Conservation (phyloP, 2,113 vertebrate species). For the Diadophis punctatus region DNA sequence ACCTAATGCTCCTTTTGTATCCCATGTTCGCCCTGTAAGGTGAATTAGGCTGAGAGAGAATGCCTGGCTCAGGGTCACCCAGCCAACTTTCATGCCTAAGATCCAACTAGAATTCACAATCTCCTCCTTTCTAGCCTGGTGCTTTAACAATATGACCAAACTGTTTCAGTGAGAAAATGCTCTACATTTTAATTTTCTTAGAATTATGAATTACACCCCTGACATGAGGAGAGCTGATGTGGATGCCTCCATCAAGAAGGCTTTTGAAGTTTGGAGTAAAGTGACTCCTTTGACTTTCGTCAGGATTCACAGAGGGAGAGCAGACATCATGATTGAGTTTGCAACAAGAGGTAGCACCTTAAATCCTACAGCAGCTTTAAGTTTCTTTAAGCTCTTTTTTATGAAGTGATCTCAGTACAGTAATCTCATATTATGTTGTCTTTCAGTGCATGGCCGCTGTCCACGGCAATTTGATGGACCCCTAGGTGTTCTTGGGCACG, state of each 20-base stretch:
- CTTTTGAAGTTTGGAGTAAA: slow-evolving; percentile 69
- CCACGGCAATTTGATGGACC: slow-evolving; percentile 73
- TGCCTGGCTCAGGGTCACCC: neutral
- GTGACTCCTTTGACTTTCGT: slow-evolving; percentile 69
- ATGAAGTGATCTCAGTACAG: neutral
- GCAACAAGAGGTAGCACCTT: slow-evolving; percentile 63
- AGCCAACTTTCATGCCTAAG: neutral
- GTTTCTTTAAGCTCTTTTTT: neutral
- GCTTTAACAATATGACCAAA: neutral
- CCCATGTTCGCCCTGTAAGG: neutral
- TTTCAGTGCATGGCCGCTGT: slow-evolving; percentile 68
- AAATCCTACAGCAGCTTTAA: neutral
- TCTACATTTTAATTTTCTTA: slow-evolving; percentile 34
- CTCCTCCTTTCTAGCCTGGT: neutral
- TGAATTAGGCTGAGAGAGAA: neutral
- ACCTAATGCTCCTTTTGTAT: neutral
- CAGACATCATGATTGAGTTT: slow-evolving; percentile 75
- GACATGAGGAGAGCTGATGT: slow-evolving; percentile 69
- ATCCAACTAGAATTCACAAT: neutral
- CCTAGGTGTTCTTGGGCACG: slow-evolving; percentile 70
- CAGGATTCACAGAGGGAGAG: slow-evolving; percentile 56
- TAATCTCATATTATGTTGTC: neutral
- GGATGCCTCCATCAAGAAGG: slow-evolving; percentile 65
- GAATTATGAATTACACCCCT: slow-evolving; percentile 73
- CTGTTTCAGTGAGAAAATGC: neutral